phyloP scores from a whole-genome alignment of 1,140 invertebrate genomes.

The Drosophila pandora region DNA sequence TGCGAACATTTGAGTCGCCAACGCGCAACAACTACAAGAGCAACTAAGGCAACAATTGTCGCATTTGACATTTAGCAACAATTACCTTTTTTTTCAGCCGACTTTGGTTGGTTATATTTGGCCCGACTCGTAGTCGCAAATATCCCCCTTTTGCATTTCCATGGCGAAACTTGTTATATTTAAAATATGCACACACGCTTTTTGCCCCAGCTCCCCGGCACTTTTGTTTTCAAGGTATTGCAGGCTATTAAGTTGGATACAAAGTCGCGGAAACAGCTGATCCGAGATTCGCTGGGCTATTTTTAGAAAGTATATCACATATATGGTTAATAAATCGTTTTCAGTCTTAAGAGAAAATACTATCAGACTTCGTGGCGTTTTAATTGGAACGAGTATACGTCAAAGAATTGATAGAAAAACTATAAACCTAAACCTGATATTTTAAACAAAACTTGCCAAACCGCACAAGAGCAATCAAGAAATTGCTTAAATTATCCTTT shows the following conservation, averaged over 20 bases:
- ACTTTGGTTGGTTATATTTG: constrained; percentile 64
- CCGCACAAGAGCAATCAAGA: too few relatives aligned
- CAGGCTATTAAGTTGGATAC: constrained; percentile 56
- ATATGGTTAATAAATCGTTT: constrained; percentile 19
- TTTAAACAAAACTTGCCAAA: background rate
- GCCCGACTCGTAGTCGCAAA: constrained; percentile 24
- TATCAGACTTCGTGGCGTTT: too few relatives aligned
- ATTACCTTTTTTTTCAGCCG: constrained; percentile 71
- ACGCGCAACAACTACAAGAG: constrained; percentile 31
- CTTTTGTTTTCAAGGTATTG: constrained; percentile 62
- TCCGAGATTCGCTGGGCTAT: constrained; percentile 32
- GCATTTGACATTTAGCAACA: constrained; percentile 80
- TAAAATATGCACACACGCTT: constrained; percentile 65
- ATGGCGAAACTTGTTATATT: constrained; percentile 77
- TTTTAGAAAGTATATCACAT: constrained; percentile 55
- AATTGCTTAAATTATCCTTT: constrained; percentile 15
- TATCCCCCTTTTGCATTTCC: constrained; percentile 37
- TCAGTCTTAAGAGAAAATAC: background rate
- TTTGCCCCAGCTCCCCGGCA: constrained; percentile 5
- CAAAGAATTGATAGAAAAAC: too few relatives aligned
- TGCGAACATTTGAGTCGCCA: constrained; percentile 50
- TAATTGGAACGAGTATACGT: too few relatives aligned
- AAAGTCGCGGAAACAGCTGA: constrained; percentile 45
- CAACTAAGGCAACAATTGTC: constrained; percentile 67
- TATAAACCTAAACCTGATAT: background rate